Conservation (phyloP, 1,140 invertebrate species). For the Lamellibrachia luymesi region DNA sequence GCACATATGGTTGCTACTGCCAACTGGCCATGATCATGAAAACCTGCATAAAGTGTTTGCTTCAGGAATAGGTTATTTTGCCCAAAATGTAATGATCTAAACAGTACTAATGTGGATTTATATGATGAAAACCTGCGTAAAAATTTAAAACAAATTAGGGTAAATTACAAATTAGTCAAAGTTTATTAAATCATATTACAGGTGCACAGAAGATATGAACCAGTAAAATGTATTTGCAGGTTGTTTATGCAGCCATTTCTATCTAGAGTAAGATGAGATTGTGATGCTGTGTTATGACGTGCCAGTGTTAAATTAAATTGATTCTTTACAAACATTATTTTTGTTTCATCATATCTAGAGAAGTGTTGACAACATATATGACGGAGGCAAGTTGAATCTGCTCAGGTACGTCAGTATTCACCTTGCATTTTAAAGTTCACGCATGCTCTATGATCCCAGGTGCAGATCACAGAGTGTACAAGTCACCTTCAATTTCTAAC, state of each 20-base stretch:
- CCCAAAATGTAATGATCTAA: not conserved
- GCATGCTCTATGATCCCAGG: no score
- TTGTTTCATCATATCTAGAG: not conserved
- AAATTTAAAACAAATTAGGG: no score
- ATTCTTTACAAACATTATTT: not conserved
- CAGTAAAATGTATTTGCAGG: no score
- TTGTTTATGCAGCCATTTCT: no score
- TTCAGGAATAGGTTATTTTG: not conserved
- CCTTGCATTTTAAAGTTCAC: not conserved
- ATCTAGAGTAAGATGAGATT: not conserved
- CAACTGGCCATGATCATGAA: no score
- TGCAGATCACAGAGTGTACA: no score
- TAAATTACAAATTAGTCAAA: no score
- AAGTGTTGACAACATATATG: slow-evolving; percentile 8
- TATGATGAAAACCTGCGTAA: no score
- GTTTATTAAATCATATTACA: no score
- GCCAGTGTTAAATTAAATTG: not conserved
- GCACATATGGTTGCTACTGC: no score
- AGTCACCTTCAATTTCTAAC: no score
- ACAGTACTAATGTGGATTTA: not conserved
- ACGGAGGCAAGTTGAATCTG: slow-evolving; percentile 9
- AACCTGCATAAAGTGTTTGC: not conserved
- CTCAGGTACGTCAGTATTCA: not conserved
- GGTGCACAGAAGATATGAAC: no score
- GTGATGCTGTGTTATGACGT: not conserved